Percentiles rank a stretch among this genome's conserved stretches.
Evolutionary conservation across 2,797 vertebrate species (phyloP).

Genomic region (Sebastes miniatus): DNA sequence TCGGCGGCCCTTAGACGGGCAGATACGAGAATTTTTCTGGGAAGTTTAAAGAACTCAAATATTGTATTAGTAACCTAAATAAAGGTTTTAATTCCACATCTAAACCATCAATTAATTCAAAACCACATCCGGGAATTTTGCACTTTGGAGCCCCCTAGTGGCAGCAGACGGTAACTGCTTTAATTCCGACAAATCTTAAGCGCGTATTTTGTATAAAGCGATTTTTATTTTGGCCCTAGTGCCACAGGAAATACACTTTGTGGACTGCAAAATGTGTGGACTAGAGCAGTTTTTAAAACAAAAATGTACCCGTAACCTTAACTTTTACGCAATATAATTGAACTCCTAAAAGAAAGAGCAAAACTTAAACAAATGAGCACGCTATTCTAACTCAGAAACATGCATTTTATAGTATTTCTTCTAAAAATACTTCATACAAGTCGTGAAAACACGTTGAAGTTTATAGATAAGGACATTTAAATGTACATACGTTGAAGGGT

Average conservation of each 20-base stretch:
- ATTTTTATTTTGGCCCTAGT: no score
- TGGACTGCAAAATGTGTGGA: not conserved
- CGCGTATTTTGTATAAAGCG: not conserved
- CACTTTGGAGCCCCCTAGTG: slow-evolving; percentile 36
- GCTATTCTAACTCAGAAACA: not conserved
- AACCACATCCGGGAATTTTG: not conserved
- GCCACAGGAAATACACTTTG: not conserved
- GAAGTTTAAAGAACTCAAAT: not conserved
- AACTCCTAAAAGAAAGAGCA: not conserved
- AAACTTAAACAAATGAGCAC: not conserved
- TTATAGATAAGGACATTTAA: no score
- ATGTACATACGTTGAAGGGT: no score
- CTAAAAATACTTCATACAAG: not conserved
- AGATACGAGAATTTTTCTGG: not conserved
- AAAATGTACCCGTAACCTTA: not conserved
- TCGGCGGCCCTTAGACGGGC: not conserved
- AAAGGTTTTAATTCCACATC: not conserved
- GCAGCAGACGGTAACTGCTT: not conserved
- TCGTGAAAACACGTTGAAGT: not conserved
- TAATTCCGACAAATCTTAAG: not conserved
- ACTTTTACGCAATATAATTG: not conserved
- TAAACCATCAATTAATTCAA: not conserved
- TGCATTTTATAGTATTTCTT: not conserved
- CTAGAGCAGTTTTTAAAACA: not conserved
- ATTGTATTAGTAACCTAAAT: no score